Base-by-base conservation (phyloP, 2,888 invertebrate genomes). In the Toxonevra muliebris region DNA sequence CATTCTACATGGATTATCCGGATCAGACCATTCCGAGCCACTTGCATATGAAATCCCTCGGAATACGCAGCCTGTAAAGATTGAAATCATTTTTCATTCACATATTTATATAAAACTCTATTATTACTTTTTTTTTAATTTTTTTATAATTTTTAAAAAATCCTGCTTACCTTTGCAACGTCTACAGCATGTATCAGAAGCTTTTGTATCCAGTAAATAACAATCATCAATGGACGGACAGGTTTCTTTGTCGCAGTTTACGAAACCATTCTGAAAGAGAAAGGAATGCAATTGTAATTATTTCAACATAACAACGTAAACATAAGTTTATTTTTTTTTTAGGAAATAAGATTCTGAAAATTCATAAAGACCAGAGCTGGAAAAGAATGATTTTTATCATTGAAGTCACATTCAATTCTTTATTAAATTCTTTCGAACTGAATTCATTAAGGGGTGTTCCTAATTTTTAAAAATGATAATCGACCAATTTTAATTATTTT, bases 191-290 rank as follows among this genome's bases (percentile, higher is more conserved):
- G 91, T 91, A 76, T 91, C 90, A 59, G 90, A 89, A 52, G 90
- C 89, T 84, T 92, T 91, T 75, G 91, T 75, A 68, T 86, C 84
- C 66, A 85, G 87, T 84, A 94, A 90, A 78, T 93, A 94, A 80
- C 96, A 96, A 74, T 94, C 95, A 75, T 94, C 93, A 80, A 92
- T 90, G 76, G 90, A 88, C 65, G 95, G 95, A 84, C 97, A 97
- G 84, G 88, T 87, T 84, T 88, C 90, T 78, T 89, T 90, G 74
- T 89, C 88, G 82, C 96, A 96, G 85, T 94, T 92, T 62, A 95
- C 94, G 82, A 92, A 93, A 61, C 94, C 93, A 87, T 93, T 93
- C 95, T 96, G 90, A 13, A 89, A 88, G n/a, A 30, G 30, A 30
- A 30, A 30, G 30, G 30, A 30, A 30, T 30, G 30, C 30, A 30